Evolutionary conservation across 2,113 vertebrate species (phyloP).

Genomic region (Globicephala melas): DNA sequence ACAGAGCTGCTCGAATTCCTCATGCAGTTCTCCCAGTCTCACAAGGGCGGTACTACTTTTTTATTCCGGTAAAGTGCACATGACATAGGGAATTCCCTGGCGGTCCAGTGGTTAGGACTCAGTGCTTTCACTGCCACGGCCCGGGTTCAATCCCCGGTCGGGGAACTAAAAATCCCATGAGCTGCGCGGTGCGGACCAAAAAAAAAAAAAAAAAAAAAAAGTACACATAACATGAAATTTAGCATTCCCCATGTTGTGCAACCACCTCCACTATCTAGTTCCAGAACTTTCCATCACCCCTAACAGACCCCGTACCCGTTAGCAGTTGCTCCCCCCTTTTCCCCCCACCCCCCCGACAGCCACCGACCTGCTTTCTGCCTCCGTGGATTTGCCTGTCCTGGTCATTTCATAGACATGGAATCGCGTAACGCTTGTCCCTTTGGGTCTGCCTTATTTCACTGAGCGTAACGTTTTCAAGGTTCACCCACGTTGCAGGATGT

Average conservation of each 20-base stretch:
- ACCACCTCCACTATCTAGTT: too few species aligned
- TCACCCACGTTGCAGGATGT: fast-evolving
- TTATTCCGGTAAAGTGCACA: fast-evolving
- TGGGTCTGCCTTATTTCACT: fast-evolving
- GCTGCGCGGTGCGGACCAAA: not conserved
- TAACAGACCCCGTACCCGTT: fast-evolving
- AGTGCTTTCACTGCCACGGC: not conserved
- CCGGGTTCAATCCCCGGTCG: not conserved
- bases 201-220: not conserved
- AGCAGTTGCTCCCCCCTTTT: fast-evolving
- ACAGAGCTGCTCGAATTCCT: not conserved
- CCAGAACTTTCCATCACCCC: not conserved
- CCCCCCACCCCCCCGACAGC: not conserved
- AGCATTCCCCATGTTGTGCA: too few species aligned
- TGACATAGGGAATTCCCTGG: not conserved
- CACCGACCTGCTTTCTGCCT: not conserved
- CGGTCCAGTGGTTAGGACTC: not conserved
- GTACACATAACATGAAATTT: not conserved
- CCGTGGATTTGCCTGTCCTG: fast-evolving
- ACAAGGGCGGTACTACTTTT: not conserved
- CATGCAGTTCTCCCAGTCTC: not conserved
- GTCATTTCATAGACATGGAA: fast-evolving
- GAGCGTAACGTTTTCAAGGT: fast-evolving
- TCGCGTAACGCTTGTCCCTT: fast-evolving
- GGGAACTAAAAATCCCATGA: not conserved